Evolutionary conservation across 2,113 vertebrate genomes (phyloP).

Genomic region (Sinocyclocheilus rhinocerous): DNA sequence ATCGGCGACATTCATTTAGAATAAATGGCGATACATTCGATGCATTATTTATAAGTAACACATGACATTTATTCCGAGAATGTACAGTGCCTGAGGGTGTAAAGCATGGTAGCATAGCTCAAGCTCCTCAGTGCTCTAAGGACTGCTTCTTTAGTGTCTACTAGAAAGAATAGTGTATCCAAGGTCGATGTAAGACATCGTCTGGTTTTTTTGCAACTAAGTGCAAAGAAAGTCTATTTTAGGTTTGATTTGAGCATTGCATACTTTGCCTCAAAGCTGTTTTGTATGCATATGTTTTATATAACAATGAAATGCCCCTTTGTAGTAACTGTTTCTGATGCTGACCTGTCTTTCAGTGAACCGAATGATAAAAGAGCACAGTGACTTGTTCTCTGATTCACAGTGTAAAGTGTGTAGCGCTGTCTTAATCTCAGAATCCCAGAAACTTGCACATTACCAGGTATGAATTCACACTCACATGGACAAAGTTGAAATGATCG

Average conservation of each 20-base stretch:
- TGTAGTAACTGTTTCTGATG: neutral
- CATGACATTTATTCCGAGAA: neutral
- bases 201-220: neutral
- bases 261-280: neutral
- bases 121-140: neutral
- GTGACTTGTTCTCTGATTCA: constrained; percentile 90
- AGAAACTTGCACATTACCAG: constrained; percentile 97
- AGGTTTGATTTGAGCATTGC: neutral
- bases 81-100: neutral
- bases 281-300: neutral
- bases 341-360: constrained; percentile 78
- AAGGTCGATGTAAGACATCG: constrained; percentile 68
- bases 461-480: constrained; percentile 69
- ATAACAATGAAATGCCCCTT: neutral
- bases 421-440: constrained; percentile 93
- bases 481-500: neutral
- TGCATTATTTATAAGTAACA: neutral
- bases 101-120: constrained; percentile 19
- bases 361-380: constrained; percentile 88
- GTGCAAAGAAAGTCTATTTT: neutral
- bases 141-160: neutral
- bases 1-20: neutral
- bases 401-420: constrained; percentile 97
- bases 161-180: constrained; percentile 33
- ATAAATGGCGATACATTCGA: neutral